phyloP scores from a whole-genome alignment of 2,797 vertebrate species.

The Gorsachius magnificus region DNA sequence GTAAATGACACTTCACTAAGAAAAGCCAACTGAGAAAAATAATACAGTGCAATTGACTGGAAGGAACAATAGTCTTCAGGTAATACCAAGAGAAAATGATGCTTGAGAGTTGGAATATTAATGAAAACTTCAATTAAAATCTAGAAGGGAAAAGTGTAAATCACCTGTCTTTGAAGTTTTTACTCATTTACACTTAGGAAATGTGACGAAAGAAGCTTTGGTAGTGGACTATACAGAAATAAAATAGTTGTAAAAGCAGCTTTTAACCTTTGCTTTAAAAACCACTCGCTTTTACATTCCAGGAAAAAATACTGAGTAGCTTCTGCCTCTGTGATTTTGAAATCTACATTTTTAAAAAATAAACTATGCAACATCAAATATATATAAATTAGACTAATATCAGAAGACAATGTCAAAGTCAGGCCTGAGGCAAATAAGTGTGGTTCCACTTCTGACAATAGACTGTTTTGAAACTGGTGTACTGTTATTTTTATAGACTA shows the following conservation, averaged over 20 bases:
- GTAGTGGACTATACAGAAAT: neutral
- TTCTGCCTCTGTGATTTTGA: neutral
- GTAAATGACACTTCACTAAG: neutral
- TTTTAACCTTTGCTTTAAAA: neutral
- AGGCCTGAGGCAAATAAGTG: neutral
- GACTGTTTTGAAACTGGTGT: neutral
- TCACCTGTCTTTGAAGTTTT: neutral
- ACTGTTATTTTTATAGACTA: slow-evolving; percentile 20
- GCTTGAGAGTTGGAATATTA: neutral
- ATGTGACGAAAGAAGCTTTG: neutral
- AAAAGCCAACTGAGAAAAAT: neutral
- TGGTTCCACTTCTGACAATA: neutral
- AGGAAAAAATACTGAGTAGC: neutral
- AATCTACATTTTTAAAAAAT: neutral
- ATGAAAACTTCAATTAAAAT: neutral
- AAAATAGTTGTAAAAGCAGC: neutral
- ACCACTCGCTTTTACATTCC: neutral
- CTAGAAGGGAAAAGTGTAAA: neutral
- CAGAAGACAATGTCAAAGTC: neutral
- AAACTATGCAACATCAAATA: neutral
- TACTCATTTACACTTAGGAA: neutral
- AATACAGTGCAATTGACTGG: neutral
- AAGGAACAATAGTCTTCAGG: neutral
- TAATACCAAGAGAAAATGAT: neutral
- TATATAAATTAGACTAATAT: neutral